Evolutionary conservation across 2,113 vertebrate species (phyloP).

Genomic region (Cynopterus brachyotis): DNA sequence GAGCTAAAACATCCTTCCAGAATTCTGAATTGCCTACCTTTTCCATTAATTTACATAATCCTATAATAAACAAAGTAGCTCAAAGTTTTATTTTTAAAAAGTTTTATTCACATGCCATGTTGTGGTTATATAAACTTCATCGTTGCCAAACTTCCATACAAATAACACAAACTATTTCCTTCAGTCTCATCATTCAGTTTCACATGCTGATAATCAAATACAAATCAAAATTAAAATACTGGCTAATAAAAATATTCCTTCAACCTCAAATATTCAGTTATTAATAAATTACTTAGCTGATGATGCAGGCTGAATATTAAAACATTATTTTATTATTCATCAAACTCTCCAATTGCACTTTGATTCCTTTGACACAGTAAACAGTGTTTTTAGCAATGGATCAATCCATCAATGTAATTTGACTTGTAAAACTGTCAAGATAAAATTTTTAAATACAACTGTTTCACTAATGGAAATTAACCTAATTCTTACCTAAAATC

Average conservation of each 20-base stretch:
- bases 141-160: background rate
- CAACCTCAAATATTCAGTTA: background rate
- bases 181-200: background rate
- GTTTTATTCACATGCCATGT: background rate
- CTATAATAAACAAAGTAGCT: constrained; percentile 5
- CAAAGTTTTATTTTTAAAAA: background rate
- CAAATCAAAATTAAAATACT: constrained; percentile 9
- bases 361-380: background rate
- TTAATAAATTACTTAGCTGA: background rate
- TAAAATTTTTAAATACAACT: background rate
- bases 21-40: background rate
- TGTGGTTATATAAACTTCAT: background rate
- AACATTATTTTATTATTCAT: background rate
- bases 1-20: background rate
- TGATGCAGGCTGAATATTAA: background rate
- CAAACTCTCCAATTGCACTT: background rate
- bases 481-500: constrained; percentile 14
- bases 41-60: background rate
- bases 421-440: background rate
- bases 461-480: constrained; percentile 16
- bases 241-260: background rate
- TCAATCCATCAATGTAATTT: background rate
- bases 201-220: background rate
- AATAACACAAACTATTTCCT: constrained; percentile 4
- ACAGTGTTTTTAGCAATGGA: background rate